Evolutionary conservation across 2,113 vertebrate genomes (phyloP).

Genomic region (Coptodon bakossiorum): DNA sequence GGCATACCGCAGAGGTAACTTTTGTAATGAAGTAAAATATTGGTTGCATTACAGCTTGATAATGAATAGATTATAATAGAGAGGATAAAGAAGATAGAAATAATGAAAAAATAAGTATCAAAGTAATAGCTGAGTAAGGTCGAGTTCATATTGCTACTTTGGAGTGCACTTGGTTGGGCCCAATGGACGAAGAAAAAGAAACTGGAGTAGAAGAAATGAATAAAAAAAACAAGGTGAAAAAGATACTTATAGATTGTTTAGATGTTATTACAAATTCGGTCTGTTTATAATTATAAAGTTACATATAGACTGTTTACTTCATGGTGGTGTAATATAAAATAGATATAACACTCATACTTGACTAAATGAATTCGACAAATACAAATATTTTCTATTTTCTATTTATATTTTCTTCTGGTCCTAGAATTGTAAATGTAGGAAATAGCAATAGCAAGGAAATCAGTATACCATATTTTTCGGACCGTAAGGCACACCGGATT

Average conservation of each 20-base stretch:
- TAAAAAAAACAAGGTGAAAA: no score
- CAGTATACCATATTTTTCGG: neutral
- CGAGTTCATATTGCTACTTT: neutral
- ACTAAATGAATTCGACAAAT: neutral
- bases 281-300: neutral
- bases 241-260: no score
- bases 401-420: neutral
- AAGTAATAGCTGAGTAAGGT: neutral
- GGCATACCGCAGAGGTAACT: constrained; percentile 62
- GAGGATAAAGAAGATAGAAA: neutral
- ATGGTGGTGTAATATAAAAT: neutral
- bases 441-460: neutral
- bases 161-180: neutral
- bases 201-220: no score
- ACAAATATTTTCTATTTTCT: neutral
- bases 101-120: neutral
- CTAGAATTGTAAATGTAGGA: neutral
- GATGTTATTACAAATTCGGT: no score
- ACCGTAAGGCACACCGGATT: no score
- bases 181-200: neutral
- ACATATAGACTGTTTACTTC: neutral
- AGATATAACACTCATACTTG: no score
- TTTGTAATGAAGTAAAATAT: neutral
- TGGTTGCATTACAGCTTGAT: neutral
- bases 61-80: neutral